phyloP scores from a whole-genome alignment of 2,113 vertebrate species.

The Geococcyx californianus region DNA sequence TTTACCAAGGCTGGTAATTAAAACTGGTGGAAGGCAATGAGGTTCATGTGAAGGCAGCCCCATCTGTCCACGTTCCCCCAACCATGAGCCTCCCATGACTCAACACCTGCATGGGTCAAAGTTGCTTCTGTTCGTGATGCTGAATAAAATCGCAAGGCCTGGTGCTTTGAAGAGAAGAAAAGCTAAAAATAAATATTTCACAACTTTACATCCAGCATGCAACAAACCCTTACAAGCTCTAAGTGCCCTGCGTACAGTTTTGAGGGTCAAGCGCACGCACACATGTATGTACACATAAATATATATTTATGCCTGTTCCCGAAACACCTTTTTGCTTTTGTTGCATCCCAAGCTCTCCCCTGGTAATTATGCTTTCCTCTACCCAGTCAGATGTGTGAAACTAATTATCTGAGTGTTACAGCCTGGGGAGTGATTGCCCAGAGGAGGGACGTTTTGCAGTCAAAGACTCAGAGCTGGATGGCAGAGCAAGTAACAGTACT shows the following conservation, averaged over 20 bases:
- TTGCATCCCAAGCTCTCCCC: not conserved
- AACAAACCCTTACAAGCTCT: not conserved
- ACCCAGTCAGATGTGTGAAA: not conserved
- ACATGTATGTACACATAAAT: not conserved
- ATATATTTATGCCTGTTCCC: not conserved
- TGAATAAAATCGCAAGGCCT: not conserved
- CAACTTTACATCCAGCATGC: not conserved
- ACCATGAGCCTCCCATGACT: not conserved
- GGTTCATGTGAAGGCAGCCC: not conserved
- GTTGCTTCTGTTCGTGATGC: not conserved
- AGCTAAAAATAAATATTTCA: not conserved
- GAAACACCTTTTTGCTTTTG: not conserved
- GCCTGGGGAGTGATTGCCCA: not conserved
- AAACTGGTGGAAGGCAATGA: conserved; percentile 37
- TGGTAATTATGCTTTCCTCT: not conserved
- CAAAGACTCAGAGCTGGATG: not conserved
- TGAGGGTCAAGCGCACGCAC: not conserved
- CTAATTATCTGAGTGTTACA: not conserved
- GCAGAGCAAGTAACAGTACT: not conserved
- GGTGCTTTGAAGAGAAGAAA: not conserved
- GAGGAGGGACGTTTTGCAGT: not conserved
- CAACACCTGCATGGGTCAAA: not conserved
- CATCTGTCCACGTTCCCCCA: not conserved
- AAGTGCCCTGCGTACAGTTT: not conserved
- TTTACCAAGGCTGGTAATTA: conserved; percentile 54